phyloP scores from a whole-genome alignment of 2,888 invertebrate genomes.

The Pseudococcus jackbeardsleyi region DNA sequence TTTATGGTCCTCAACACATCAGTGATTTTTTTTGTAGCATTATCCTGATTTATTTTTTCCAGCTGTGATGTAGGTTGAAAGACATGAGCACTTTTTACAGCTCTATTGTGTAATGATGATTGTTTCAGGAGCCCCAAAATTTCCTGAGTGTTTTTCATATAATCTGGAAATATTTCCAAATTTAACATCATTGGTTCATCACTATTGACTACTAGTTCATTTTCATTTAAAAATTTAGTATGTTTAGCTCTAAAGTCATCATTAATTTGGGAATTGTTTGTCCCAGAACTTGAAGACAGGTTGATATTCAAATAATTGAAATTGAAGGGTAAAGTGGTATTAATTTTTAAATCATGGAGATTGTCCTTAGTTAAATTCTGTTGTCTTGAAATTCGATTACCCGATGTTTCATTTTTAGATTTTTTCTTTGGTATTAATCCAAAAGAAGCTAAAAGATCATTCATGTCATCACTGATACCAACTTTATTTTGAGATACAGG shows the following conservation, averaged over 20 bases:
- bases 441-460: constrained; percentile 71
- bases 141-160: constrained; percentile 49
- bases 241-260: not conserved
- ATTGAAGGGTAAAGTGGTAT: not conserved
- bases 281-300: constrained; percentile 70
- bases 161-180: constrained; percentile 27
- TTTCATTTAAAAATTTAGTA: not conserved
- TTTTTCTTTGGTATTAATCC: constrained; percentile 69
- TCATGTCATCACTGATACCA: constrained; percentile 70
- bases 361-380: constrained; percentile 43
- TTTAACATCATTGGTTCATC: not conserved
- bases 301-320: constrained; percentile 68
- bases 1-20: constrained; percentile 70
- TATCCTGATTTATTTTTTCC: constrained; percentile 69
- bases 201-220: not conserved
- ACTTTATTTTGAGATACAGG: constrained; percentile 68
- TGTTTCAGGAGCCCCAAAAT: constrained; percentile 50
- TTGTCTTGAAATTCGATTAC: constrained; percentile 53
- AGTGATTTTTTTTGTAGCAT: constrained; percentile 68
- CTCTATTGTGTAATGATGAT: not conserved
- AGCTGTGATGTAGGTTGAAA: constrained; percentile 70
- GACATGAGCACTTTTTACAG: constrained; percentile 68
- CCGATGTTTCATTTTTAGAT: constrained; percentile 60
- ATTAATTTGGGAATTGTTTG: constrained; percentile 67
- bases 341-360: constrained; percentile 56